Evolutionary conservation across 2,797 vertebrate genomes (phyloP).

Genomic region (Alcedo quadribrachys): DNA sequence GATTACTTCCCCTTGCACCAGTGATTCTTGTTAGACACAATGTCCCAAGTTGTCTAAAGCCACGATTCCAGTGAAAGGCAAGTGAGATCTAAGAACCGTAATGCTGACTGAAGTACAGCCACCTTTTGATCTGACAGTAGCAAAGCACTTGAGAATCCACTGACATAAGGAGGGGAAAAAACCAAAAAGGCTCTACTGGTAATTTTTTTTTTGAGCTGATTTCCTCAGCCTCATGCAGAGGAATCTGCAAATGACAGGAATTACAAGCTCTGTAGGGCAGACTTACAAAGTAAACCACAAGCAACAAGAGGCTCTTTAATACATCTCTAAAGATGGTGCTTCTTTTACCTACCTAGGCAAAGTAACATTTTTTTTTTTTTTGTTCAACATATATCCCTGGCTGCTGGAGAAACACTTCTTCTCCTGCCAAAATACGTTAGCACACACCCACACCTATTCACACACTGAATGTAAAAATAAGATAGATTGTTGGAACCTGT

Average conservation of each 20-base stretch:
- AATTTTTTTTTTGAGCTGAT: neutral
- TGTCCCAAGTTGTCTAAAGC: accelerated
- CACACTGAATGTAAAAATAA: slow-evolving; percentile 19
- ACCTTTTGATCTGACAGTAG: slow-evolving; percentile 51
- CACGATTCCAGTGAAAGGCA: neutral
- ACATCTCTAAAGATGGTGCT: neutral
- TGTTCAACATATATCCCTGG: neutral
- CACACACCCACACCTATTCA: slow-evolving; percentile 57
- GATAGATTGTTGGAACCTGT: neutral
- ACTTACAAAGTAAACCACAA: neutral
- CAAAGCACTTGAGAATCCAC: neutral
- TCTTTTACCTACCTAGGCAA: slow-evolving; percentile 2
- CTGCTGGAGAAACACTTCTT: slow-evolving; percentile 42
- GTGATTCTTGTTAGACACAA: neutral
- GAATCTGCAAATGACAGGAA: neutral
- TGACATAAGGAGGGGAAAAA: neutral
- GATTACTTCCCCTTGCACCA: neutral
- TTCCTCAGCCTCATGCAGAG: neutral
- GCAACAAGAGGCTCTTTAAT: neutral
- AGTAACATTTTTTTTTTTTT: slow-evolving; percentile 45
- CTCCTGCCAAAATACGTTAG: slow-evolving; percentile 44
- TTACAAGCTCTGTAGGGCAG: neutral
- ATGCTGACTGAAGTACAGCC: slow-evolving; percentile 50
- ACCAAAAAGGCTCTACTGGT: neutral
- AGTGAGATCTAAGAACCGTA: slow-evolving; percentile 27